Base-by-base conservation (phyloP, 2,113 vertebrate species). In the Trachemys scripta region DNA sequence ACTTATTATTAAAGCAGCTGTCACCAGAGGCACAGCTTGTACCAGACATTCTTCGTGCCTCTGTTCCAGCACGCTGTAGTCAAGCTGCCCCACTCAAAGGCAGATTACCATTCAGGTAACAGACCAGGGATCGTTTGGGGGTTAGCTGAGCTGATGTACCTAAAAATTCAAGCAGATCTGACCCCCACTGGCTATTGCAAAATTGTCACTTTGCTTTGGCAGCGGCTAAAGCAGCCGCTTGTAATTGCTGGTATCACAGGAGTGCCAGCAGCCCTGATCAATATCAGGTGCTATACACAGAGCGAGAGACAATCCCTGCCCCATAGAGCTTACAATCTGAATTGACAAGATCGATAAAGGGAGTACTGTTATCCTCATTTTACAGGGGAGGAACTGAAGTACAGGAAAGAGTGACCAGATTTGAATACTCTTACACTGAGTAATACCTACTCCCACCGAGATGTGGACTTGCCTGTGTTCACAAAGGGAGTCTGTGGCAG, bases 241-340 rank as follows among this genome's bases (percentile, higher is more conserved):
- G 38, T 25, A 2, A 53, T 0, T 78, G 1, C 50, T 1, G 6
- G 31, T 69, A 17, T 19, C 35, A n/a, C 62, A 20, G 4, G 83
- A 42, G 1, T 22, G 38, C 72, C 38, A 42, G 69, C 35, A 75
- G 65, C 69, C n/a, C 20, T 5, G 20, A 24, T 10, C 35, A 75
- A 38, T 42, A 27, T 45, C 72, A 76, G 72, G 38, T 42, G 72
- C 72, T 76, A 25, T 7, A 45, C 24, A 24, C 75, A 47, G 13
- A 78, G 22, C 9, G 3, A 78, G 12, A 47, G 38, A 76, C 22
- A 78, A 42, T 27, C 75, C 24, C 75, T 78, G 0, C 54, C 3
- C 25, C 76, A 4, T 38, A 1, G 38, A 0, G 38, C 47, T 5
- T 0, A 11, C 20, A 10, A 54, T 1, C 2, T 2, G 1, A 2